These are phyloP conservation scores for Metopolophium dirhodum DNA, from an alignment of 1,140 invertebrate genomes.

Conservation along the genomic window DNA sequence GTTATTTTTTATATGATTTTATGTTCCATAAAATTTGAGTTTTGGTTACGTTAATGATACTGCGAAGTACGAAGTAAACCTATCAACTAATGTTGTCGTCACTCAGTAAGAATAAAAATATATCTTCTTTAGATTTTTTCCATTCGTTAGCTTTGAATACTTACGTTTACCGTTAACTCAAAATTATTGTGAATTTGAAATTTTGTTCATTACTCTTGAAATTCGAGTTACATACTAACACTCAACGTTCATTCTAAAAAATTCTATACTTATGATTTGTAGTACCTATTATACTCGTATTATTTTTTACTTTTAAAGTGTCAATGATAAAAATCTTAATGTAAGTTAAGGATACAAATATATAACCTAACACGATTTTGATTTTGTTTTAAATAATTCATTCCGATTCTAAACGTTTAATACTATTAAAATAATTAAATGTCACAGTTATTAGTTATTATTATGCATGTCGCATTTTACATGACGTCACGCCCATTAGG, in stretches of 20 bases:
- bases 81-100: background rate
- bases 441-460: slow-evolving; percentile 19
- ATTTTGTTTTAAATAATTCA: background rate
- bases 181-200: background rate
- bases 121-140: background rate
- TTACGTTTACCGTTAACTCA: background rate
- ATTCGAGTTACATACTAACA: background rate
- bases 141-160: background rate
- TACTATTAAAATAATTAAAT: slow-evolving; percentile 17
- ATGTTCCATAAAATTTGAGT: background rate
- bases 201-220: background rate
- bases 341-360: background rate
- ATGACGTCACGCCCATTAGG: slow-evolving; percentile 41
- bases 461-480: slow-evolving; percentile 18
- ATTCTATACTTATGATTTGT: background rate
- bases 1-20: background rate
- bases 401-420: background rate
- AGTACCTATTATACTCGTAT: background rate
- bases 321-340: background rate
- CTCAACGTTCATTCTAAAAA: background rate
- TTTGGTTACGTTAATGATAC: background rate
- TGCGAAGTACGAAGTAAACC: background rate
- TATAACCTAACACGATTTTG: background rate
- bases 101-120: background rate
- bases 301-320: background rate